Conservation (phyloP, 2,113 vertebrate species). For the Dicrurus megarhynchus region DNA sequence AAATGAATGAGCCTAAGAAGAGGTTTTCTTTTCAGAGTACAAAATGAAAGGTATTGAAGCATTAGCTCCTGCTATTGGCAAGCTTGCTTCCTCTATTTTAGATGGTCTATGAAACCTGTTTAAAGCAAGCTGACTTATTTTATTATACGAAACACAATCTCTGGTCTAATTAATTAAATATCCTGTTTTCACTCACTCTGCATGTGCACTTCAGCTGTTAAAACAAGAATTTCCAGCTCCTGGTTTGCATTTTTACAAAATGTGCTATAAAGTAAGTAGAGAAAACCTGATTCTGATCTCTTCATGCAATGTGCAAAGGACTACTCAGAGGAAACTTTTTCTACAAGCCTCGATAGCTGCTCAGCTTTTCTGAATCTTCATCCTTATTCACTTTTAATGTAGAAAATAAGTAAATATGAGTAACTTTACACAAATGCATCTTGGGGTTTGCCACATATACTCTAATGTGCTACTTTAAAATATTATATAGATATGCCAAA, state of each 20-base stretch:
- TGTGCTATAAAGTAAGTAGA: constrained; percentile 16
- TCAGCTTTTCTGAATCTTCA: neutral
- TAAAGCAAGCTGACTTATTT: constrained; percentile 44
- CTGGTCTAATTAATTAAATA: neutral
- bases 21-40: constrained; percentile 59
- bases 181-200: neutral
- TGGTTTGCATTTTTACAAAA: neutral
- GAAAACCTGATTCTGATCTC: constrained; percentile 15
- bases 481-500: neutral
- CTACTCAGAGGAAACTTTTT: constrained; percentile 60
- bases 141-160: neutral
- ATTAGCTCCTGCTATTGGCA: constrained; percentile 67
- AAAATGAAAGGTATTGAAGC: constrained; percentile 70
- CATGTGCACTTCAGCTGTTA: neutral
- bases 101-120: constrained; percentile 24
- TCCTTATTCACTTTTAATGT: neutral
- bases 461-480: neutral
- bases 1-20: constrained; percentile 71
- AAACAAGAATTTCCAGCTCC: neutral
- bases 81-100: constrained; percentile 39
- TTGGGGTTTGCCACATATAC: neutral
- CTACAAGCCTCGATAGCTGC: neutral
- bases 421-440: neutral
- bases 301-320: constrained; percentile 24
- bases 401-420: neutral